Evolutionary conservation across 2,888 invertebrate species (phyloP).

Genomic region (Drosophila differens): DNA sequence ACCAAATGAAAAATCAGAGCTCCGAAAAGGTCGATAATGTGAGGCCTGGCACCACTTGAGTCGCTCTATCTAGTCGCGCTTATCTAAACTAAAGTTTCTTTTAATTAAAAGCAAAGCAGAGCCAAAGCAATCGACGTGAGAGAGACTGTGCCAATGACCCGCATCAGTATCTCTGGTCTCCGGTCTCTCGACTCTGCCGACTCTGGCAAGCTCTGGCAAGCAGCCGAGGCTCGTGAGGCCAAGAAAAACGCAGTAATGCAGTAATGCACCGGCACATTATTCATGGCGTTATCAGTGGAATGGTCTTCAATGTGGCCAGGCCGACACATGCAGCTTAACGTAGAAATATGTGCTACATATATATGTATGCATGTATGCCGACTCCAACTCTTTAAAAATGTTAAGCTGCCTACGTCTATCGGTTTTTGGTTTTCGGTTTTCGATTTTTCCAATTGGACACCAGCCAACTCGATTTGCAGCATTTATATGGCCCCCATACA

Average conservation of each 20-base stretch:
- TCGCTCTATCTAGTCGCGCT: constrained; percentile 65
- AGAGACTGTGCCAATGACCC: constrained; percentile 73
- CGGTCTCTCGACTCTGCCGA: neutral
- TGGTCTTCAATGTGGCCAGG: constrained; percentile 51
- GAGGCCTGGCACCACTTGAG: constrained; percentile 43
- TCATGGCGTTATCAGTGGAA: constrained; percentile 76
- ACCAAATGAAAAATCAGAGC: constrained; percentile 28
- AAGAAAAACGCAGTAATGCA: constrained; percentile 79
- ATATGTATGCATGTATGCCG: neutral
- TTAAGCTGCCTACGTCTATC: constrained; percentile 38
- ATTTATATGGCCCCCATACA: constrained; percentile 43
- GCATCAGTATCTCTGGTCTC: constrained; percentile 56
- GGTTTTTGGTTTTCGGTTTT: constrained; percentile 23
- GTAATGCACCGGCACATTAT: constrained; percentile 80
- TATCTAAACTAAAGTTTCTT: constrained; percentile 77
- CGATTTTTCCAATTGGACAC: constrained; percentile 49
- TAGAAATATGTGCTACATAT: constrained; percentile 61
- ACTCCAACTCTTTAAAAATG: constrained; percentile 31
- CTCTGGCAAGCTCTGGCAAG: constrained; percentile 17
- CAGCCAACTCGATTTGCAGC: constrained; percentile 41
- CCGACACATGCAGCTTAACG: constrained; percentile 35
- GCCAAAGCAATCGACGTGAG: constrained; percentile 33
- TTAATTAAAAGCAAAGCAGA: constrained; percentile 75
- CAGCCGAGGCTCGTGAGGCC: constrained; percentile 41
- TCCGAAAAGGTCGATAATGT: constrained; percentile 59